Evolutionary conservation across 2,113 vertebrate genomes (phyloP).

Genomic region (Naja naja): DNA sequence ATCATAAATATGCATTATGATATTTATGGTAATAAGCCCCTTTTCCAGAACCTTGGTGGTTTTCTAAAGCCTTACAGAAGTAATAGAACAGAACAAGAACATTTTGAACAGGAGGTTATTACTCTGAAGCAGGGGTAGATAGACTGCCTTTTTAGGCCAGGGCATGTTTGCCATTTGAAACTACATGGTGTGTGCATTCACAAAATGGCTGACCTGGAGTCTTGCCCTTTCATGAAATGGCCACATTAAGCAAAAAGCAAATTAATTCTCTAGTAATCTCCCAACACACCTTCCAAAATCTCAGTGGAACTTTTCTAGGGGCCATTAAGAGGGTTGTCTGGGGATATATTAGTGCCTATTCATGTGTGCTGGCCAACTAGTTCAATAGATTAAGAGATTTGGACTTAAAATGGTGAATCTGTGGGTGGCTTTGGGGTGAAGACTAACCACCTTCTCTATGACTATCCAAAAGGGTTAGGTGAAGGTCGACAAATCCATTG

Average conservation of each 20-base stretch:
- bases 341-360: neutral
- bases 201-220: neutral
- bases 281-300: neutral
- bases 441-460: neutral
- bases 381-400: neutral
- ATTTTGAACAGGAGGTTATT: neutral
- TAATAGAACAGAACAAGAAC: neutral
- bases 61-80: neutral
- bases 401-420: neutral
- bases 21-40: neutral
- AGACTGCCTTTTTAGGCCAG: neutral
- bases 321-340: neutral
- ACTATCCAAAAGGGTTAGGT: neutral
- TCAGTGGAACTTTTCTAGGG: neutral
- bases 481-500: neutral
- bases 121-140: neutral
- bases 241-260: neutral
- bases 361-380: neutral
- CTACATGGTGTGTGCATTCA: neutral
- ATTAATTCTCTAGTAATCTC: neutral
- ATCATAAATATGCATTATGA: neutral
- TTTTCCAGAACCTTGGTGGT: neutral
- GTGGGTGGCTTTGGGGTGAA: neutral
- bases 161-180: neutral
- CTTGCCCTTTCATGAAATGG: neutral